These are phyloP conservation scores for Sceliomorpha sp. DNA, from an alignment of 2,888 invertebrate genomes.

Conservation along the genomic window DNA sequence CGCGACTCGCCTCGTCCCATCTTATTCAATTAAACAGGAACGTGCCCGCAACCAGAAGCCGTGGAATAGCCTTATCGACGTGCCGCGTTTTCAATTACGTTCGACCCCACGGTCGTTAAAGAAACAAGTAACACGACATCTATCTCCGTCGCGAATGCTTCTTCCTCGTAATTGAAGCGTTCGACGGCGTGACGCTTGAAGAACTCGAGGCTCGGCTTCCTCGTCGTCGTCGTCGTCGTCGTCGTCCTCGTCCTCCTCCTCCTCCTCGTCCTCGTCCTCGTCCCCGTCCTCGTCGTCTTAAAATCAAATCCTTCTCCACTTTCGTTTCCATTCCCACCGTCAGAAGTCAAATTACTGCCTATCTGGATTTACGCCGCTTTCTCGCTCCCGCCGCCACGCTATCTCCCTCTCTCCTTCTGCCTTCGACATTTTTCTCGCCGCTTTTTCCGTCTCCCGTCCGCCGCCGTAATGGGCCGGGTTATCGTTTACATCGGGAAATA, in stretches of 20 bases:
- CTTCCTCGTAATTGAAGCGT: constrained; percentile 56
- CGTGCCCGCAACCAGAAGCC: constrained; percentile 62
- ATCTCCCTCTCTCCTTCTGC: background rate
- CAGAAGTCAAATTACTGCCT: too few relatives aligned
- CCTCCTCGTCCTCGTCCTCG: too few relatives aligned
- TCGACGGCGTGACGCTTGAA: constrained; percentile 24
- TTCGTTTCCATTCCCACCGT: too few relatives aligned
- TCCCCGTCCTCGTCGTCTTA: too few relatives aligned
- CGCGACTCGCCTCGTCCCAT: constrained; percentile 60
- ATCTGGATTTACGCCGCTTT: too few relatives aligned
- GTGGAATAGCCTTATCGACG: constrained; percentile 54
- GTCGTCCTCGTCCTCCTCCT: too few relatives aligned
- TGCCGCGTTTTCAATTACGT: constrained; percentile 61
- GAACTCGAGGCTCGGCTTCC: constrained; percentile 25
- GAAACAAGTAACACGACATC: constrained; percentile 58
- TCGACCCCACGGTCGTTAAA: constrained; percentile 61
- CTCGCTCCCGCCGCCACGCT: too few relatives aligned
- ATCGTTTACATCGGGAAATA: constrained; percentile 4
- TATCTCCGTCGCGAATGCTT: constrained; percentile 46
- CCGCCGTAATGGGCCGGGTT: background rate
- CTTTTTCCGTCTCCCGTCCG: background rate
- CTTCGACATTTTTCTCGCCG: background rate
- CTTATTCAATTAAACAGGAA: constrained; percentile 70
- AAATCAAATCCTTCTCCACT: too few relatives aligned
- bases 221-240: constrained; percentile 34